Base-by-base conservation (phyloP, 2,888 invertebrate genomes). In the Lottia scabra region DNA sequence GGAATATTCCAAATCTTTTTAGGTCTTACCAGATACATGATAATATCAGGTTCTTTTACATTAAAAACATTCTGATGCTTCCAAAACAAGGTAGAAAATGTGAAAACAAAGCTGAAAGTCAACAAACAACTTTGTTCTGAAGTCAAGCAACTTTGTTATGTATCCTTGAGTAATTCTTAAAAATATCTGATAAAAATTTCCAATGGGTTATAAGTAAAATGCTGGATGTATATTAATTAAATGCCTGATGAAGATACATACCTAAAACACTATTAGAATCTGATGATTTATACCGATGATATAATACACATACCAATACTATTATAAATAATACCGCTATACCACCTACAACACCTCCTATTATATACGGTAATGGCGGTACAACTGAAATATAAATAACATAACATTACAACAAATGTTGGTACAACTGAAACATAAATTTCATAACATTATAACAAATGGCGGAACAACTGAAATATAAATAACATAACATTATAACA, bases 321-420 rank as follows among this genome's bases (percentile, higher is more conserved):
- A 96, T 92, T 78, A 95, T 94, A 56, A 95, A 94, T 73, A 97
- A 93, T 84, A 97, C 93, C 79, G 96, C 94, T 56, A 96, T 94
- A n/a, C 95, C 95, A 66, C 95, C 94, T 79, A 95, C 93, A 69
- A 95, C 94, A 72, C 95, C 96, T 81, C 95, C 94, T 70, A 97
- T 92, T 76, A 97, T 95, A 83, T 96, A 92, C 3, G 95, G 91
- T 72, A 95, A 91, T 5, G 95, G 95, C n/a, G 87, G 76, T 13
- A 81, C 80, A 72, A 82, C 87, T 87, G 81, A 6, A 79, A 83
- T 65, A 67, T 23, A 3, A 6, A 65, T 12, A 27, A 38, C n/a
- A 65, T 30, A 38, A 65, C 19, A 15, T 94, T 56, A 96, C 94
- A n/a, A 95, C 95, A 67, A 38, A 38, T 38, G 38, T 6, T 38